A percentile compares a stretch with the other conserved stretches of the same genome.
These are phyloP conservation scores for Dichetophora obliterata DNA, from an alignment of 2,888 invertebrate genomes.

Conservation along the genomic window DNA sequence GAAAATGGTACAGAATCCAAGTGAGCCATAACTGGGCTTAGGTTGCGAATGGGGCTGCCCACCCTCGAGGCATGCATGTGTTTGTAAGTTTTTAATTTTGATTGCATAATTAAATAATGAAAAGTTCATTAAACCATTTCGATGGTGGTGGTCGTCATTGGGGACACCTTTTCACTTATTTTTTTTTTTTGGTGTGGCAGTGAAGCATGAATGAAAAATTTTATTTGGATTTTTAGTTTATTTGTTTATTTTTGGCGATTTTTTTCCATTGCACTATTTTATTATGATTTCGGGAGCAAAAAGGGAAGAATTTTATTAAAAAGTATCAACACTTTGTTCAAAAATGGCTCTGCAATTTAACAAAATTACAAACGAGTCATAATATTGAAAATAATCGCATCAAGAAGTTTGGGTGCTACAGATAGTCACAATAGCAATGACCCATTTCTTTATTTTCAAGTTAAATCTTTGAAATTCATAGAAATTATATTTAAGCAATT, in stretches of 20 bases:
- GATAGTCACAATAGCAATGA: no score
- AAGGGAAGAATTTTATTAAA: no score
- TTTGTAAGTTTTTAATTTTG: conserved; percentile 1
- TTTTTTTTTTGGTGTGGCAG: background rate
- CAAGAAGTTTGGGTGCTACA: no score
- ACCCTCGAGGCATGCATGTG: background rate
- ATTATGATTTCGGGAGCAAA: no score
- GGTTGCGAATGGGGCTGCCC: background rate
- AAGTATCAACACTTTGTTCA: no score
- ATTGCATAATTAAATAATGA: conserved; percentile 10
- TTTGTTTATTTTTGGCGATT: background rate
- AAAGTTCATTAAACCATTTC: background rate
- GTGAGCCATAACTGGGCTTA: background rate
- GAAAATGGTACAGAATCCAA: background rate
- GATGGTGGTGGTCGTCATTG: conserved; percentile 20
- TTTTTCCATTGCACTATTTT: no score
- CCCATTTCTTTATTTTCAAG: no score
- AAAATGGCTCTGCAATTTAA: no score
- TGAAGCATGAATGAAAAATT: background rate
- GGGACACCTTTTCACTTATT: background rate
- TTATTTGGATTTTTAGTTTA: conserved; percentile 39
- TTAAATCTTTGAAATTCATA: no score
- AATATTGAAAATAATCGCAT: no score
- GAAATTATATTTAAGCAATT: no score
- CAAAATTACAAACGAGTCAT: no score